These are phyloP conservation scores for Volucella inflata DNA, from an alignment of 2,888 invertebrate species.

Conservation along the genomic window DNA sequence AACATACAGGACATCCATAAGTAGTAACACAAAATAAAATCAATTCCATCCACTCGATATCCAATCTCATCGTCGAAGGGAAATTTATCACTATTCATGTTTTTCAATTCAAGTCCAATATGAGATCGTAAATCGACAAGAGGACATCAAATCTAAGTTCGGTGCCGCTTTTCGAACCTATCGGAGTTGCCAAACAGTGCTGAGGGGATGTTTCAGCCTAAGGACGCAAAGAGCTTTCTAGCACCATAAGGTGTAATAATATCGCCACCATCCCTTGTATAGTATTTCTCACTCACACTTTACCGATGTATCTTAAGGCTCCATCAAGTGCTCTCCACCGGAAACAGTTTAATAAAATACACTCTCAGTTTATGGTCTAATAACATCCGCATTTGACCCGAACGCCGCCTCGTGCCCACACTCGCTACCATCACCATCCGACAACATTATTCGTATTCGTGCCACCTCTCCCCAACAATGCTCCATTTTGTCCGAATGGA, in stretches of 20 bases:
- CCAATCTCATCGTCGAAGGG: conserved; percentile 15
- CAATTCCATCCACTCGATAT: neutral
- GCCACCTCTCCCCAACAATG: conserved; percentile 64
- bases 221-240: conserved; percentile 46
- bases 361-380: conserved; percentile 69
- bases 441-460: conserved; percentile 24
- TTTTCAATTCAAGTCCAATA: conserved; percentile 11
- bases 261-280: neutral
- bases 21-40: no score
- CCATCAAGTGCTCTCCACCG: conserved; percentile 57
- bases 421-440: conserved; percentile 10
- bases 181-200: conserved; percentile 20
- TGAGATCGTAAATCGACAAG: conserved; percentile 20
- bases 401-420: neutral
- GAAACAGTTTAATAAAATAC: conserved; percentile 72
- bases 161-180: conserved; percentile 27
- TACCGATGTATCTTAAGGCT: neutral
- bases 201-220: conserved; percentile 16
- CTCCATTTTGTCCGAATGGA: conserved; percentile 68
- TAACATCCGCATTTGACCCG: conserved; percentile 69
- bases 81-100: neutral
- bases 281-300: neutral
- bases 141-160: conserved; percentile 49
- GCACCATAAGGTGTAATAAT: conserved; percentile 59
- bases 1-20: no score